Percentiles rank a stretch among this genome's conserved stretches.
These are phyloP conservation scores for Halictus ligatus DNA, from an alignment of 2,888 invertebrate genomes.

Conservation along the genomic window DNA sequence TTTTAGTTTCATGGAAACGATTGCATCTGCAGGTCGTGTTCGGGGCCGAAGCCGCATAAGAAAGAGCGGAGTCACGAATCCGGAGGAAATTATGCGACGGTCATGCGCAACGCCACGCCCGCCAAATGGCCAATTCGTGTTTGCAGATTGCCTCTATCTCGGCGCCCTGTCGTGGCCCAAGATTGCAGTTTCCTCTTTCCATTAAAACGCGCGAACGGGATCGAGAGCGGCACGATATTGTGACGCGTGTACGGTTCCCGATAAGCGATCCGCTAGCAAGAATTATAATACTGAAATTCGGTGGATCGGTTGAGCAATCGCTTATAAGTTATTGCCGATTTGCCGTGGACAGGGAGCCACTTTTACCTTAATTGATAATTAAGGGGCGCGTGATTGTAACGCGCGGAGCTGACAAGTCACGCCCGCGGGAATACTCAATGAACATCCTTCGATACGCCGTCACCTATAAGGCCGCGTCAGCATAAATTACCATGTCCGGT, in stretches of 20 bases:
- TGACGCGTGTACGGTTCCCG: slow-evolving; percentile 38
- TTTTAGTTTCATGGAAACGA: slow-evolving; percentile 8
- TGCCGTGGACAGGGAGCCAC: slow-evolving; percentile 8
- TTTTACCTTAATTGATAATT: slow-evolving; percentile 47
- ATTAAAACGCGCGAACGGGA: slow-evolving; percentile 50
- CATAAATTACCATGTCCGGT: background rate
- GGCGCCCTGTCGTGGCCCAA: slow-evolving; percentile 79
- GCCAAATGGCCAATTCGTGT: slow-evolving; percentile 84
- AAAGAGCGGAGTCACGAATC: slow-evolving; percentile 71
- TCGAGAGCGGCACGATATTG: slow-evolving; percentile 47
- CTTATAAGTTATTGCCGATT: slow-evolving; percentile 15
- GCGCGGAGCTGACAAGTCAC: slow-evolving; percentile 11
- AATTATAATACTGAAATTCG: slow-evolving; percentile 51
- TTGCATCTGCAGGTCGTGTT: slow-evolving; percentile 32
- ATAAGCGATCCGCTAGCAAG: slow-evolving; percentile 40
- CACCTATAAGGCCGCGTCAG: background rate
- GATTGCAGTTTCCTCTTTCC: slow-evolving; percentile 82
- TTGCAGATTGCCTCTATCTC: slow-evolving; percentile 83
- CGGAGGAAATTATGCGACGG: slow-evolving; percentile 74
- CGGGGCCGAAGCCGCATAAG: slow-evolving; percentile 62
- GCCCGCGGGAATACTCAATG: slow-evolving; percentile 30
- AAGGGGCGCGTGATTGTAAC: slow-evolving; percentile 20
- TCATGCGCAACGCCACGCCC: slow-evolving; percentile 77
- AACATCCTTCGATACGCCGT: background rate
- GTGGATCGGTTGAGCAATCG: slow-evolving; percentile 22